These are phyloP conservation scores for Aphelocoma californica DNA, from an alignment of 2,797 vertebrate genomes.

Conservation along the genomic window DNA sequence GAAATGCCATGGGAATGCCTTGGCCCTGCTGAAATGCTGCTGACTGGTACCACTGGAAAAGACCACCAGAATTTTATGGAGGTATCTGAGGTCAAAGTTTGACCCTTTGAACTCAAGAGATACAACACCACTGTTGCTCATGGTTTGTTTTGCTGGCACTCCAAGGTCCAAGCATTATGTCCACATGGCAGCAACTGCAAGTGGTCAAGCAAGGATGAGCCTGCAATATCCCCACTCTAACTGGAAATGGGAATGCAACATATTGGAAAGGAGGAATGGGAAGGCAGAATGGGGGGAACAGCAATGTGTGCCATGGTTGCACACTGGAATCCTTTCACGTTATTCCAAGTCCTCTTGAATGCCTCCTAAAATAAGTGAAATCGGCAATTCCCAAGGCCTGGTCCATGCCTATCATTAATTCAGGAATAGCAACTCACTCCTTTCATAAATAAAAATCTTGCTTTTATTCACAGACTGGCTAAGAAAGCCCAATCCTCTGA, in stretches of 20 bases:
- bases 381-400: background rate
- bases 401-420: background rate
- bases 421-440: background rate
- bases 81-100: background rate
- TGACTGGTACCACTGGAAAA: background rate
- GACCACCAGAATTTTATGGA: rapidly evolving
- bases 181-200: background rate
- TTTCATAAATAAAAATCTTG: background rate
- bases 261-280: background rate
- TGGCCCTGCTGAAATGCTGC: background rate
- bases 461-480: background rate
- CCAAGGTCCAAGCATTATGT: background rate
- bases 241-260: background rate
- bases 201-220: background rate
- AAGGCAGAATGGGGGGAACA: background rate
- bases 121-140: background rate
- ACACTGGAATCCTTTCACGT: background rate
- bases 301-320: background rate
- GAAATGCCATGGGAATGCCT: background rate
- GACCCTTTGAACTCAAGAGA: background rate
- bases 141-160: background rate
- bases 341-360: background rate
- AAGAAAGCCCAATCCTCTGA: background rate
- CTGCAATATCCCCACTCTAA: background rate
- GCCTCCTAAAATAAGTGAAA: background rate